A percentile compares a stretch with the other conserved stretches of the same genome.
phyloP scores from a whole-genome alignment of 2,888 invertebrate genomes.

The Campoplex nolae region DNA sequence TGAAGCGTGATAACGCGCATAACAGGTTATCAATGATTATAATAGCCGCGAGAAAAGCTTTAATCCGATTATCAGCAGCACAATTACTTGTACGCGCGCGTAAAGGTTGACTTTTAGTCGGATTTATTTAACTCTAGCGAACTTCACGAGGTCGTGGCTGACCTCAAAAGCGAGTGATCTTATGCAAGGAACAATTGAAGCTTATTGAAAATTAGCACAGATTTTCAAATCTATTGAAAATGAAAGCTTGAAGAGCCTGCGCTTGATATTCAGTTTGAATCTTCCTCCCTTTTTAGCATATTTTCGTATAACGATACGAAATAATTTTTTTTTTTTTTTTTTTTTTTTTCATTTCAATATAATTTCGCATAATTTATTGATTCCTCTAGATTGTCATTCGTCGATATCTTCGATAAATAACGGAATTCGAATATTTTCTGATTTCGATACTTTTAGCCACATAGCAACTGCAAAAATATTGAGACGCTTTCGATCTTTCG shows the following conservation, averaged over 20 bases:
- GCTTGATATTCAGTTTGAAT: too few relatives aligned
- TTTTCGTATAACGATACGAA: neutral
- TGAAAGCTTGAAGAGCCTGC: neutral
- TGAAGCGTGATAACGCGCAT: neutral
- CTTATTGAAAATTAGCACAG: neutral
- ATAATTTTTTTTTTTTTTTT: neutral
- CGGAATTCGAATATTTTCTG: too few relatives aligned
- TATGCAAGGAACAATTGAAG: neutral
- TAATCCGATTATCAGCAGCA: neutral
- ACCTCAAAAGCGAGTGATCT: neutral
- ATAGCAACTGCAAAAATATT: constrained; percentile 3
- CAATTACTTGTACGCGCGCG: neutral
- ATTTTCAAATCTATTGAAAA: neutral
- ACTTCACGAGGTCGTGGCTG: neutral
- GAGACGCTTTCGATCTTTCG: constrained; percentile 40
- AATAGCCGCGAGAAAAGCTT: neutral
- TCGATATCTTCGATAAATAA: neutral
- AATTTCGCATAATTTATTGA: neutral
- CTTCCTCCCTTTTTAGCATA: too few relatives aligned
- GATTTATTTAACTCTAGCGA: neutral
- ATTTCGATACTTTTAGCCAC: neutral
- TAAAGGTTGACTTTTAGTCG: neutral
- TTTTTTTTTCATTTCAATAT: too few relatives aligned
- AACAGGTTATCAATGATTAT: neutral
- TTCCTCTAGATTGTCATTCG: neutral